Evolutionary conservation across 2,113 vertebrate species (phyloP).

Genomic region (Rhegmatorhina hoffmannsi): DNA sequence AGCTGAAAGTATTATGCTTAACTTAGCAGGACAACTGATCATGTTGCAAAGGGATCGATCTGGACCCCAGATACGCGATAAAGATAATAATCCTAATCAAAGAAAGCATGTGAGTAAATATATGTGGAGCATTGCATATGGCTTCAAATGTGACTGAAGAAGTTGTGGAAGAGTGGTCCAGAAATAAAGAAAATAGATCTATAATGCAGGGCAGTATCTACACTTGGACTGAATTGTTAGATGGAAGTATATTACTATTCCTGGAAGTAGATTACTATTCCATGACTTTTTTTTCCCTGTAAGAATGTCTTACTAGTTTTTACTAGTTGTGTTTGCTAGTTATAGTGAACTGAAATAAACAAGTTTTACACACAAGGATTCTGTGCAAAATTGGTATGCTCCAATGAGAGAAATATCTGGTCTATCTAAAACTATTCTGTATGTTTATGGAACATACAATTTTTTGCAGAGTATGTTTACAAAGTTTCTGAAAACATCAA

Average conservation of each 20-base stretch:
- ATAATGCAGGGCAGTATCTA: background rate
- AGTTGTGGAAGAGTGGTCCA: background rate
- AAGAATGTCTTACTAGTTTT: background rate
- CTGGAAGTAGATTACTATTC: background rate
- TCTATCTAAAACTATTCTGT: background rate
- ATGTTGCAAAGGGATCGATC: conserved; percentile 98
- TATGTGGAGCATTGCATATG: background rate
- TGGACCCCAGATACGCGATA: conserved; percentile 95
- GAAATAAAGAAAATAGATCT: background rate
- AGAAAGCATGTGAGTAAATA: conserved; percentile 90
- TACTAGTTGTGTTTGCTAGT: background rate
- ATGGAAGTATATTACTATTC: background rate
- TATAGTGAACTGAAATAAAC: background rate
- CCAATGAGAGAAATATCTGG: background rate
- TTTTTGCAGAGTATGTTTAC: background rate
- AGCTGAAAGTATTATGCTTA: conserved; percentile 98
- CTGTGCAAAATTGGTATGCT: background rate
- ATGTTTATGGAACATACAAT: background rate
- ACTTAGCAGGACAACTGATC: conserved; percentile 96
- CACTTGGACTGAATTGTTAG: background rate
- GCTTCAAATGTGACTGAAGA: background rate
- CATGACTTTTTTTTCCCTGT: accelerated
- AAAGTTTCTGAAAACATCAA: background rate
- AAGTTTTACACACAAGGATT: background rate
- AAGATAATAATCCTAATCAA: conserved; percentile 86